A percentile compares a stretch with the other conserved stretches of the same genome.
phyloP scores from a whole-genome alignment of 1,140 invertebrate species.

The Carposina sasakii region DNA sequence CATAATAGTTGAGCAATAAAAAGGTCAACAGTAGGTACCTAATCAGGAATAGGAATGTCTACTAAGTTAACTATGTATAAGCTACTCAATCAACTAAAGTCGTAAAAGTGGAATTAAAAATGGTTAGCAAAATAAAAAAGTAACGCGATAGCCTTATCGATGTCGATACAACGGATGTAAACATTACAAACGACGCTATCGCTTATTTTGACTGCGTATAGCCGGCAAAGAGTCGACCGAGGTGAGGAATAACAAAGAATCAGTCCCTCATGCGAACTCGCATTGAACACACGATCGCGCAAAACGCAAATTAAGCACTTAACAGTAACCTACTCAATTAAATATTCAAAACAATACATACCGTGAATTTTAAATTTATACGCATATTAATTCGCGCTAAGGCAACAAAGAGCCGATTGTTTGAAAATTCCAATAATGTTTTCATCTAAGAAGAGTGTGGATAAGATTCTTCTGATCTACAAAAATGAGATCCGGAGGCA shows the following conservation, averaged over 20 bases:
- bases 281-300: constrained; percentile 37
- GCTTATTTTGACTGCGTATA: constrained; percentile 50
- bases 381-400: no score
- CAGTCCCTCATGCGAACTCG: constrained; percentile 65
- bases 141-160: constrained; percentile 34
- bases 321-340: not conserved
- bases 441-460: constrained; percentile 57
- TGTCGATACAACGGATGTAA: constrained; percentile 60
- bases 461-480: constrained; percentile 56
- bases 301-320: no score
- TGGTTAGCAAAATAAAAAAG: not conserved
- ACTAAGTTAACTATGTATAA: no score
- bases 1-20: no score
- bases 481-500: constrained; percentile 66
- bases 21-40: no score
- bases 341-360: no score
- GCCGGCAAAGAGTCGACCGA: constrained; percentile 44
- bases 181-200: constrained; percentile 46
- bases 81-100: no score
- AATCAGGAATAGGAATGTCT: no score
- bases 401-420: no score
- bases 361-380: no score
- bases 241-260: constrained; percentile 67
- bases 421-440: constrained; percentile 50
- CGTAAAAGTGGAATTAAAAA: no score